Base-by-base conservation (phyloP, 2,113 vertebrate species). In the Syngnathus scovelli region DNA sequence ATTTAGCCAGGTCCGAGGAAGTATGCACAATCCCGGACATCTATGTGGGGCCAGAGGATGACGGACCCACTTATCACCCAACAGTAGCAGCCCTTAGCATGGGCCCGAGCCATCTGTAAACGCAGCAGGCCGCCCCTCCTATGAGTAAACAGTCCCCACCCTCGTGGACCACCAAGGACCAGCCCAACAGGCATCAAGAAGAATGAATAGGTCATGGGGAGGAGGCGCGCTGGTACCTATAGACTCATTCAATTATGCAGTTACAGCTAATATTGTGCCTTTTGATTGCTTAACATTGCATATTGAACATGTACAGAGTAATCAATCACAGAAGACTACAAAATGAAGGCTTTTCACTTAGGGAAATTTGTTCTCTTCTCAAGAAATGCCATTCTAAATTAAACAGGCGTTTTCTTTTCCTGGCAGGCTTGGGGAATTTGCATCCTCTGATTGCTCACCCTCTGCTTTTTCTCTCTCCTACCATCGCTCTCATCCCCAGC, bases 301-400 rank as follows among this genome's bases (percentile, higher is more conserved):
- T 7, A 38, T 36, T 38, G 36, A 59, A 59, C 33, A 36, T 16
- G 55, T 61, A 39, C 18, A 1, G 36, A 4, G 19, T n/a, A 61
- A 61, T 9, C 54, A 64, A 1, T 51, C 12, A 46, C 51, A 27
- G 36, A 71, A 51, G 44, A 59, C 48, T 61, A 49, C 70, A 62
- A 65, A 39, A 71, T n/a, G 18, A n/a, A n/a, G 3, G 1, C 1
- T 41, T 33, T 33, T 51, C 62, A 72, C 51, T 74, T 54, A 66
- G 49, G 65, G 65, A 71, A 77, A 59, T 33, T 62, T 33, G 46
- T 78, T 67, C 59, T 59, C 5, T 66, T 63, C 48, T 23, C 56
- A 66, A 76, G 70, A 82, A 69, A 78, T 69, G 61, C 54, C 48
- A 62, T 36, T 36, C 67, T 87, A 77, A 87, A 89, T 88, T 81